Evolutionary conservation across 2,797 vertebrate species (phyloP).

Genomic region (Hephaestus fuliginosus): DNA sequence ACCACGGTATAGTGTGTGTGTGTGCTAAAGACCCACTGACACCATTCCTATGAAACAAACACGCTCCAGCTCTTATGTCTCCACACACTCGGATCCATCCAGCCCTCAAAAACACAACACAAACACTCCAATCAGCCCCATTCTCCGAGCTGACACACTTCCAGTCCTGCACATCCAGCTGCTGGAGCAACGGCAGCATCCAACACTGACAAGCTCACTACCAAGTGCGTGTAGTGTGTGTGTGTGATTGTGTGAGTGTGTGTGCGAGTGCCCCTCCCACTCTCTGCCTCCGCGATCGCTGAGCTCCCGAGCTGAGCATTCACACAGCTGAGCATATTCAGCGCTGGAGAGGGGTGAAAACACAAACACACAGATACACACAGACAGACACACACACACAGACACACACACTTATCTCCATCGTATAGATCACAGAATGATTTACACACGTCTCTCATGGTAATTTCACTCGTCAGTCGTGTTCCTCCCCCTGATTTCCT

Average conservation of each 20-base stretch:
- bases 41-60: slow-evolving; percentile 52
- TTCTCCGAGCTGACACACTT: slow-evolving; percentile 42
- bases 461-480: neutral
- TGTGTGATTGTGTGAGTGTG: slow-evolving; percentile 36
- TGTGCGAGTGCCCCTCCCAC: slow-evolving; percentile 77
- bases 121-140: slow-evolving; percentile 35
- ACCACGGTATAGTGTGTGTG: slow-evolving; percentile 20
- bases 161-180: slow-evolving; percentile 63
- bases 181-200: slow-evolving; percentile 66
- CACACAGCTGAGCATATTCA: slow-evolving; percentile 50
- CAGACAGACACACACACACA: neutral
- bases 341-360: neutral
- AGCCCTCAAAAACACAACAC: slow-evolving; percentile 16
- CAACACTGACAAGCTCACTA: slow-evolving; percentile 66
- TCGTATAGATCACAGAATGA: slow-evolving; percentile 15
- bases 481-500: slow-evolving; percentile 12
- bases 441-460: slow-evolving; percentile 9
- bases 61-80: slow-evolving; percentile 11
- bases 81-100: slow-evolving; percentile 29
- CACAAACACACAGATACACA: neutral
- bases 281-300: slow-evolving; percentile 59
- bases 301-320: slow-evolving; percentile 64
- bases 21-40: slow-evolving; percentile 72
- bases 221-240: slow-evolving; percentile 47
- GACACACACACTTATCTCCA: slow-evolving; percentile 17